Conservation (phyloP, 1,140 invertebrate species). For the Manduca sexta region DNA sequence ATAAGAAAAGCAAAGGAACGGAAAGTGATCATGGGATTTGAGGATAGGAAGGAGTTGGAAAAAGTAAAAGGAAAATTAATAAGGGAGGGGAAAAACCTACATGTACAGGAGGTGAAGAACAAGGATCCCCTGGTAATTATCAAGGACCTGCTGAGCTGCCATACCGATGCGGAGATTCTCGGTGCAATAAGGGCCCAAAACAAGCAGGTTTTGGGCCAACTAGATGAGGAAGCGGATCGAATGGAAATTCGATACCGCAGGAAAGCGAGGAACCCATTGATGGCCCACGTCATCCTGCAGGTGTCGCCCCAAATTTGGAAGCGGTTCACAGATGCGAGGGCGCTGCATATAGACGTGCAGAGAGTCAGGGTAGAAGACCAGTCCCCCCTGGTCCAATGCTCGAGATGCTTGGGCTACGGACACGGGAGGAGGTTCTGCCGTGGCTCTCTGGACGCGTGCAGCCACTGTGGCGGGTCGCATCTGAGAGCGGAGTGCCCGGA, state of each 20-base stretch:
- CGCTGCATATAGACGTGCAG: conserved; percentile 1
- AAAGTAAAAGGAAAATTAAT: conserved; percentile 1
- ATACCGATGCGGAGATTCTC: conserved; percentile 18
- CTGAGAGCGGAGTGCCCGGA: conserved; percentile 1
- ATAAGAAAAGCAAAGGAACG: conserved; percentile 13
- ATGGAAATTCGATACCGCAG: conserved; percentile 5
- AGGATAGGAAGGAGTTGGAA: conserved; percentile 2
- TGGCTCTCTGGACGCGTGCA: conserved; percentile 2
- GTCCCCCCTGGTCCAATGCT: conserved; percentile 18
- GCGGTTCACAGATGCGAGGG: background rate
- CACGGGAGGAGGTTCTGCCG: conserved; percentile 6
- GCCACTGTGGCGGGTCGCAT: conserved; percentile 9
- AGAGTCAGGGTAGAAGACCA: conserved; percentile 10
- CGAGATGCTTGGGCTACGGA: conserved; percentile 9
- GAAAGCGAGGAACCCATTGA: conserved; percentile 10
- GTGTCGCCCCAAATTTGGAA: conserved; percentile 6
- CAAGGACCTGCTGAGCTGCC: background rate
- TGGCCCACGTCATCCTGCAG: background rate
- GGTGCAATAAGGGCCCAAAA: conserved; percentile 15
- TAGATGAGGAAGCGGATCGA: conserved; percentile 1
- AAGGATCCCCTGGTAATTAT: conserved; percentile 16
- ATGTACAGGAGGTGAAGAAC: conserved; percentile 9
- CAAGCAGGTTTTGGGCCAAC: background rate
- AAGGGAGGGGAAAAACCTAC: background rate
- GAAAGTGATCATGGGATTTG: conserved; percentile 17